Evolutionary conservation across 2,888 invertebrate species (phyloP), one percentile per base, ranked within the genome.

Genomic region (Coelopa pilipes): DNA sequence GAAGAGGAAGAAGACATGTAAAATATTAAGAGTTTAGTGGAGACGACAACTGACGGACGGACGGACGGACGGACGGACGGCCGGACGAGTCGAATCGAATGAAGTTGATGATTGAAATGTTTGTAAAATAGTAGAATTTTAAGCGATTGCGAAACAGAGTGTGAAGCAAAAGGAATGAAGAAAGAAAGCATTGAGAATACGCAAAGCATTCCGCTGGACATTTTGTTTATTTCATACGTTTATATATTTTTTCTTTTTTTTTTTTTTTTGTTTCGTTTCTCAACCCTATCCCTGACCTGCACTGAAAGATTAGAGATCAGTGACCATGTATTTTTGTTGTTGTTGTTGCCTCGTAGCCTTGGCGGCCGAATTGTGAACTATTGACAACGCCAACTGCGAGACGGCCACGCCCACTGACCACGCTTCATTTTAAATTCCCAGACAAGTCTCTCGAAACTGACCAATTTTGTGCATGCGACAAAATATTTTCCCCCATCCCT

Each of bases 401-500:
- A 34, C 17, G 15, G 17, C 50, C 15, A 1, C n/a, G 7, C 17
- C 34, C 17, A 34, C 3, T 68, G 53, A 53, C 34, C 17, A 34
- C 21, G 11, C 24, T 60, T 45, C 13, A 34, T 19, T 0, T 34
- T 19, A 66, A 66, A 65, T 65, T 71, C 65, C 17, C 17, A 70
- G 79, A 80, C 78, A 46, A 34, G 24, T 49, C 24, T 49, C 24
- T 45, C 15, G n/a, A 24, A 49, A 59, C 60, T 70, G 70, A 62
- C 74, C 72, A 21, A 62, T 73, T 65, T 73, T 73, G 73, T 70
- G 73, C 73, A 73, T 73, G 73, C 62, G 45, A 55, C 69, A 73
- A 68, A 67, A 73, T 69, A 34, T 62, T 15, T 9, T 15, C n/a
- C n/a, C 21, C 34, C 15, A 15, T 24, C 24, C 34, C 34, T 15